Evolutionary conservation across 2,888 invertebrate genomes (phyloP), one percentile per base, ranked within the genome.

Genomic region (Eulithis testata): DNA sequence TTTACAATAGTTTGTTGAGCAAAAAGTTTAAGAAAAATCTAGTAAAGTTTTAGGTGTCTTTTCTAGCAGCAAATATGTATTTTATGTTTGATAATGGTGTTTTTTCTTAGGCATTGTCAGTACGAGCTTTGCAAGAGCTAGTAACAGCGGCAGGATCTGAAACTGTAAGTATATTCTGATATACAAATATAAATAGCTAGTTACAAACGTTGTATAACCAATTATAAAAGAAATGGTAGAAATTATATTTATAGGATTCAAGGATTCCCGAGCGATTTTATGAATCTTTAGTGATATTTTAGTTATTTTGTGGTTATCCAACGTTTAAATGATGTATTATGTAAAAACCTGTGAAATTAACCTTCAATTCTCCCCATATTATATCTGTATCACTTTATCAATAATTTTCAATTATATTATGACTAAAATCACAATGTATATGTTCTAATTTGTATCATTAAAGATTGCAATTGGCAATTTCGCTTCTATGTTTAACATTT

Each of bases 121-220:
- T 99, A 66, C 95, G 99, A 85, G 99, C 99, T 69, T 93, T 99
- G 64, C 99, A 99, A 93, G 99, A 99, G 91, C 95, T 99, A 90
- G 99, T 99, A 72, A 99, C 99, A 14, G 98, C 98, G 4, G 97
- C 98, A 36, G 97, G 97, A 67, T 97, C 96, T 56, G 98, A 98
- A 94, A 97, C 97, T 93, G 98, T 98, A 96, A 96, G 95, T 94
- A 80, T 73, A 21, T 3, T 47, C 8, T 9, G 12, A 36, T 52
- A 1, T 53, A 9, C 40, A 31, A 5, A 31, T 4, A 31, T 31
- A 31, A 4, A 11, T 36, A 43, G 14, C 14, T 47, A 58, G 31
- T 50, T 45, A 54, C 9, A 55, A 52, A 55, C 63, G 36, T 56
- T 56, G 50, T 44, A 62, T 56, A 62, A 31, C 61, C 50, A 55